Conservation (phyloP, 2,113 vertebrate genomes). For the Toxostoma redivivum region DNA sequence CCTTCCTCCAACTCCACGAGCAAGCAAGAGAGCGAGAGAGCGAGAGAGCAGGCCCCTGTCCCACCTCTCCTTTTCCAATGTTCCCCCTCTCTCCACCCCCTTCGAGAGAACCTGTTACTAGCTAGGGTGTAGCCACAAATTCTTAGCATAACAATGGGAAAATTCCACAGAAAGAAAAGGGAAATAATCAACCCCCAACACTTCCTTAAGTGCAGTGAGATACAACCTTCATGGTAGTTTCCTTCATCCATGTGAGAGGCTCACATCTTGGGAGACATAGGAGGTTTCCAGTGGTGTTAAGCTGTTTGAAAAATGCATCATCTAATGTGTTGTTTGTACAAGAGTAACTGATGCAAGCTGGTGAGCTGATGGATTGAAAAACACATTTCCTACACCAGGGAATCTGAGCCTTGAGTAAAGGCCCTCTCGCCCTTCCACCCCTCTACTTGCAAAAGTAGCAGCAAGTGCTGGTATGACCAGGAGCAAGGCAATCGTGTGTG, state of each 20-base stretch:
- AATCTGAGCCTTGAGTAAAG: not conserved
- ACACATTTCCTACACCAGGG: accelerated
- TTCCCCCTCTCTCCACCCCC: too few species aligned
- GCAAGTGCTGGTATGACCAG: accelerated
- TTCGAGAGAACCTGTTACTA: too few species aligned
- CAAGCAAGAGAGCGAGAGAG: too few species aligned
- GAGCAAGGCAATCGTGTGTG: not conserved
- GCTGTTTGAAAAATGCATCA: not conserved
- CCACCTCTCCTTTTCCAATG: too few species aligned
- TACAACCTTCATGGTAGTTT: not conserved
- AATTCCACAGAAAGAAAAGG: too few species aligned
- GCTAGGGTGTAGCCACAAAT: too few species aligned
- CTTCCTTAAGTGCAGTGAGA: not conserved
- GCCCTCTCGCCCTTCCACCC: accelerated
- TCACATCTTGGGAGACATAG: accelerated
- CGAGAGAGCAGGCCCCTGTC: too few species aligned
- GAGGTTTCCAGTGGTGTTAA: not conserved
- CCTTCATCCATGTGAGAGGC: not conserved
- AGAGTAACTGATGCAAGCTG: not conserved
- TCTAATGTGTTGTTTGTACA: not conserved
- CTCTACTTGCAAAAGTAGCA: not conserved
- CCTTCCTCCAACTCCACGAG: too few species aligned
- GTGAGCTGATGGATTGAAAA: not conserved
- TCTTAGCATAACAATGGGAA: too few species aligned
- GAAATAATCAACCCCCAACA: too few species aligned